Evolutionary conservation across 1,140 invertebrate genomes (phyloP).

Genomic region (Aplysia californica): DNA sequence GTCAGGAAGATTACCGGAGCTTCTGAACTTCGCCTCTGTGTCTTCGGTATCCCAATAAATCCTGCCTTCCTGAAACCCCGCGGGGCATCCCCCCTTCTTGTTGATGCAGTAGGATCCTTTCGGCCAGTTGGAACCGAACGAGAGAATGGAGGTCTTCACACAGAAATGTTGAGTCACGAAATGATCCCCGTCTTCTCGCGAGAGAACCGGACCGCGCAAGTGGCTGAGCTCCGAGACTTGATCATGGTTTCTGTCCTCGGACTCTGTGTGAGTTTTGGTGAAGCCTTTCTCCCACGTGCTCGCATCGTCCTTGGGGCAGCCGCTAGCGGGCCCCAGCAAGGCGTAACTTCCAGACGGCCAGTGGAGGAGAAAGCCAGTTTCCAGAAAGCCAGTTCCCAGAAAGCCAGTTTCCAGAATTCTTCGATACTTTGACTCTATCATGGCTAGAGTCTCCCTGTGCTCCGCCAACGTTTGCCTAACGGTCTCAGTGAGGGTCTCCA

Average conservation of each 20-base stretch:
- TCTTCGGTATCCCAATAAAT: not conserved
- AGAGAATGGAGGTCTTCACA: not conserved
- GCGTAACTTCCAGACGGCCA: constrained; percentile 12
- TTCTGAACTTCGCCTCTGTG: no score
- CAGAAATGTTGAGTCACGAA: constrained; percentile 22
- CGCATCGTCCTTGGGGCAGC: constrained; percentile 5
- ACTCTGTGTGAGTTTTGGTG: constrained; percentile 8
- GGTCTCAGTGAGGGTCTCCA: no score
- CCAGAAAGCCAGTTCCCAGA: no score
- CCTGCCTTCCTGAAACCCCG: not conserved
- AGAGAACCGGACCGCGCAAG: not conserved
- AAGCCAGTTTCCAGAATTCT: no score
- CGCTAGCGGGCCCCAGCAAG: not conserved
- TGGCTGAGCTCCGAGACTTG: not conserved
- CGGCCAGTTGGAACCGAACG: not conserved
- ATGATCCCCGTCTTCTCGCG: not conserved
- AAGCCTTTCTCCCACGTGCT: not conserved
- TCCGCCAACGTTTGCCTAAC: no score
- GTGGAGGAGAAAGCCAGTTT: constrained; percentile 8
- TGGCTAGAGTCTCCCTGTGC: no score
- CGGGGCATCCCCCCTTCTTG: not conserved
- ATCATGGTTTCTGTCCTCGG: constrained; percentile 10
- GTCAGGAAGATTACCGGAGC: not conserved
- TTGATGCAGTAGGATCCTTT: constrained; percentile 1
- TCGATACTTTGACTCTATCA: no score